Evolutionary conservation across 2,888 invertebrate genomes (phyloP).

Genomic region (Tortrix viridana): DNA sequence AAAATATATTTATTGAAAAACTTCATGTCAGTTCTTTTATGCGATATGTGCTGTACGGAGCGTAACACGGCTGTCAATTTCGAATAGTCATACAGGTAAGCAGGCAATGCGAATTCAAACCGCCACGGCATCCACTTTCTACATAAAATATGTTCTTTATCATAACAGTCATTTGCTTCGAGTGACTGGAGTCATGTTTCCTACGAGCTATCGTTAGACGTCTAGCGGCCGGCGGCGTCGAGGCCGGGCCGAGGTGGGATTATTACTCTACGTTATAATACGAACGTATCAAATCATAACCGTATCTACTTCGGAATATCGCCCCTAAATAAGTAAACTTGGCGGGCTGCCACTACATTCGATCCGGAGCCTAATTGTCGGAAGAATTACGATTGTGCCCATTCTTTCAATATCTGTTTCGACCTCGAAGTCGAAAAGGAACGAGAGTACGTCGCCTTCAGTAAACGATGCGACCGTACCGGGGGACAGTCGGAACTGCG

Average conservation of each 20-base stretch:
- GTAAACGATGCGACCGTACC: constrained; percentile 9
- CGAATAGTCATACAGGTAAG: constrained; percentile 57
- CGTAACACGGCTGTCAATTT: constrained; percentile 53
- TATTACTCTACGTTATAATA: constrained; percentile 53
- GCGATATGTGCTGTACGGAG: too few species aligned
- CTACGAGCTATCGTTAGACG: constrained; percentile 60
- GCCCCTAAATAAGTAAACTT: constrained; percentile 27
- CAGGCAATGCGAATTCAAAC: constrained; percentile 70
- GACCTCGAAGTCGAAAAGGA: constrained; percentile 30
- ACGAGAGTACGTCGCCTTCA: constrained; percentile 14
- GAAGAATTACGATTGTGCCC: constrained; percentile 39
- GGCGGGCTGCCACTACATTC: constrained; percentile 24
- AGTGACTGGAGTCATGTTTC: constrained; percentile 63
- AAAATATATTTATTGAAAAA: too few species aligned
- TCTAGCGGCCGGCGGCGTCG: constrained; percentile 55
- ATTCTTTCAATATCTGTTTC: constrained; percentile 26
- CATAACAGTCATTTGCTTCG: constrained; percentile 66
- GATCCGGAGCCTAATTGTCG: constrained; percentile 35
- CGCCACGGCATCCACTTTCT: constrained; percentile 81
- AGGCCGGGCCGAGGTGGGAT: constrained; percentile 70
- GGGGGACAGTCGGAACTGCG: constrained; percentile 9
- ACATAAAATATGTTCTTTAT: constrained; percentile 60
- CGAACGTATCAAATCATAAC: constrained; percentile 60
- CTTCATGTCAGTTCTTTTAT: too few species aligned
- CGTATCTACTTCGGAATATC: constrained; percentile 52